Conservation (phyloP, 2,113 vertebrate genomes). For the Barnardius zonarius region DNA sequence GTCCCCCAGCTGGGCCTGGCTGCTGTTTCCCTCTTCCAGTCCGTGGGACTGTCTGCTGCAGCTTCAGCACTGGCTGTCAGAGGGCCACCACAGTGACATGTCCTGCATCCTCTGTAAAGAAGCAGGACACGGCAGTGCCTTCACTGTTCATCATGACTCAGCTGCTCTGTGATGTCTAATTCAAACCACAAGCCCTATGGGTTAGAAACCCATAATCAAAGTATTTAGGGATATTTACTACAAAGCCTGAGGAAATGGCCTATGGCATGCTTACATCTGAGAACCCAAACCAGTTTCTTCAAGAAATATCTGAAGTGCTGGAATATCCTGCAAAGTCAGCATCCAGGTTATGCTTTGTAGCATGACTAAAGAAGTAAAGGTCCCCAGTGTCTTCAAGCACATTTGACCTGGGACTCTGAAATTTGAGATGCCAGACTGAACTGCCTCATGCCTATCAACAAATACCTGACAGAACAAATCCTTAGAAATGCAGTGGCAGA, state of each 20-base stretch:
- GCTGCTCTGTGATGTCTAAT: neutral
- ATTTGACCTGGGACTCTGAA: neutral
- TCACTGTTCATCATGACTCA: fast-evolving
- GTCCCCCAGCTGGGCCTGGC: neutral
- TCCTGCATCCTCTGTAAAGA: neutral
- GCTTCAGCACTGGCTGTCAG: neutral
- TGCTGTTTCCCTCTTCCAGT: neutral
- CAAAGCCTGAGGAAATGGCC: neutral
- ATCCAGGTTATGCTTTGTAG: neutral
- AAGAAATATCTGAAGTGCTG: neutral
- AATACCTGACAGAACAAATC: neutral
- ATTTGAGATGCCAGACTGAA: neutral
- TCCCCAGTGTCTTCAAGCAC: neutral
- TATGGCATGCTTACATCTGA: neutral
- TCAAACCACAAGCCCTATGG: neutral
- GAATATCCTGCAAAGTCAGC: neutral
- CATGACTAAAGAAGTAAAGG: neutral
- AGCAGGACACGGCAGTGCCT: neutral
- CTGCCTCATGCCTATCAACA: neutral
- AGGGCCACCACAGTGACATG: neutral
- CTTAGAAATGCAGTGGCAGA: neutral
- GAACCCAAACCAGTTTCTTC: neutral
- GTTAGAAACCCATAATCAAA: neutral
- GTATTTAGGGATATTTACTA: neutral
- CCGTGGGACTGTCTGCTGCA: neutral